Evolutionary conservation across 1,140 invertebrate species (phyloP), one percentile per base, ranked within the genome.

Genomic region (Melitaea cinxia): DNA sequence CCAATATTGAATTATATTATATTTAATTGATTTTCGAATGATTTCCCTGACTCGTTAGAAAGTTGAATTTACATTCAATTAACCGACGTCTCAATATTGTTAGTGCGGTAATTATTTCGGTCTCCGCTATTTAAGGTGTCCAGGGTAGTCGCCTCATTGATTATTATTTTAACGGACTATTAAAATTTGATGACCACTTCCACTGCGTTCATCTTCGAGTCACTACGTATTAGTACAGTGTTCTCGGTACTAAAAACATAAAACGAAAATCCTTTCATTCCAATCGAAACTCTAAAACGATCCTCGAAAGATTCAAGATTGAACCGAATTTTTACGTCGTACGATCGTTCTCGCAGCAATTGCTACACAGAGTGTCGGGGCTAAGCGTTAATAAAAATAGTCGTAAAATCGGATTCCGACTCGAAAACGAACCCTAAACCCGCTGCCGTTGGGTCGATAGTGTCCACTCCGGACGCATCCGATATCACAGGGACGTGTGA

Each of bases 91-190:
- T 26, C 30, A 14, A 37, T 33, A 23, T 50, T 52, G 61, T 56
- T 52, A 56, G 52, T 37, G 26, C 6, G 9, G 28, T 64, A 65
- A 65, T 65, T 65, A 58, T 65, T 56, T 58, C 19, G 23, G 54
- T 70, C 60, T 56, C 55, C 75, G 69, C 73, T 82, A 79, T 86
- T 78, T 76, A 79, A 76, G 70, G 68, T 68, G 58, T 55, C 56
- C 65, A 68, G 71, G 77, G 81, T 85, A 84, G 75, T 84, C 85
- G 82, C 80, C 77, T 89, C 83, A 83, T 89, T 90, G 83, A 87
- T 88, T 88, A 89, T 90, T 85, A 88, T 89, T 90, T 88, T 89
- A 88, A 89, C 85, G 85, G 73, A 83, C 85, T 86, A 90, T 89
- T 89, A 88, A 90, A 90, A 85, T 88, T 89, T 90, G 83, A 90